Conservation (phyloP, 2,888 invertebrate genomes). For the Cantharis rustica region DNA sequence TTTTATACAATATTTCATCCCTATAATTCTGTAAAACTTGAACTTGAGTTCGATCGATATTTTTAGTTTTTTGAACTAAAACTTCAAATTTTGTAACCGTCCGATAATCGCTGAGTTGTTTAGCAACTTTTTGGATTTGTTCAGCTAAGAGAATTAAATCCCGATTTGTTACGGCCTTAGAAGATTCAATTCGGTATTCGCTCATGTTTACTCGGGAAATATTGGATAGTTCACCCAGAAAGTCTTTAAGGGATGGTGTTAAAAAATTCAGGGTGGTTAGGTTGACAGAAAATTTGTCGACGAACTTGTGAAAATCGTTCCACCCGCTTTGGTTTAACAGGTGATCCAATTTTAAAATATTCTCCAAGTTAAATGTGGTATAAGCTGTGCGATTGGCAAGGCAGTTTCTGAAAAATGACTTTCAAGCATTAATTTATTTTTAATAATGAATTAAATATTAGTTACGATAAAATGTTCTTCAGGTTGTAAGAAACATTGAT, state of each 20-base stretch:
- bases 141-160: slow-evolving; percentile 69
- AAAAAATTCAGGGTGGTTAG: slow-evolving; percentile 64
- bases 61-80: slow-evolving; percentile 67
- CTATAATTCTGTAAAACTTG: slow-evolving; percentile 72
- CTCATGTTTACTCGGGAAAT: slow-evolving; percentile 67
- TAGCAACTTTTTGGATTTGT: slow-evolving; percentile 65
- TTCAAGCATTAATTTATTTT: not conserved
- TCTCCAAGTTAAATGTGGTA: slow-evolving; percentile 72
- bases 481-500: slow-evolving; percentile 62
- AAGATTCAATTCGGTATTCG: slow-evolving; percentile 60
- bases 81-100: slow-evolving; percentile 76
- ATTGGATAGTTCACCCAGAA: slow-evolving; percentile 63
- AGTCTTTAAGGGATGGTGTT: slow-evolving; percentile 62
- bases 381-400: slow-evolving; percentile 74
- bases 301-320: slow-evolving; percentile 62
- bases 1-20: slow-evolving; percentile 74
- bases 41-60: slow-evolving; percentile 67
- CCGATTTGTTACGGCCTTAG: slow-evolving; percentile 65
- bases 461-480: slow-evolving; percentile 60
- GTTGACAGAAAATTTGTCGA: slow-evolving; percentile 60
- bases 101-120: slow-evolving; percentile 71
- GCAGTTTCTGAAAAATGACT: slow-evolving; percentile 65
- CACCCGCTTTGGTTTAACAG: slow-evolving; percentile 69
- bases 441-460: not conserved
- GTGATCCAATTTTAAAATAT: slow-evolving; percentile 71